Conservation (phyloP, 1,140 invertebrate species). For the Oscheius sp. region DNA sequence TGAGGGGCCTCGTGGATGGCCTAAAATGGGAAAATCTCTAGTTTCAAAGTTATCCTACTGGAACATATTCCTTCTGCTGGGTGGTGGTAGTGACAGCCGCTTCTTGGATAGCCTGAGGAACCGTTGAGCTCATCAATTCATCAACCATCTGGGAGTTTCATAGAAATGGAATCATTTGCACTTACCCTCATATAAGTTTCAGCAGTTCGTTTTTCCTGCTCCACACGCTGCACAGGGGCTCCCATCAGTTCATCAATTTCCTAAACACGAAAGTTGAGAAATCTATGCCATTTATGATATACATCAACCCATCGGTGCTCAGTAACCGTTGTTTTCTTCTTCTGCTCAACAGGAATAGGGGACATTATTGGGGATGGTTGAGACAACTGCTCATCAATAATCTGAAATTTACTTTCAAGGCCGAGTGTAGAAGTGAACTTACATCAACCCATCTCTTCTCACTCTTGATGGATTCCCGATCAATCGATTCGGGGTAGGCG, state of each 20-base stretch:
- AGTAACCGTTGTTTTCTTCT: neutral
- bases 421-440: neutral
- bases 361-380: slow-evolving; percentile 7
- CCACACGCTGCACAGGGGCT: slow-evolving; percentile 12
- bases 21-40: slow-evolving; percentile 6
- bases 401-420: neutral
- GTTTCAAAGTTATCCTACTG: neutral
- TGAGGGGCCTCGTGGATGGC: slow-evolving; percentile 30
- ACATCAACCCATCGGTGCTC: slow-evolving; percentile 12
- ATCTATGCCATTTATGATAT: neutral
- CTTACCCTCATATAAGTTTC: slow-evolving; percentile 1
- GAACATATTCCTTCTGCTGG: neutral
- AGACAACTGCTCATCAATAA: slow-evolving; percentile 21
- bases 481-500: neutral
- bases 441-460: slow-evolving; percentile 30
- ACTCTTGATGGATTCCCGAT: neutral
- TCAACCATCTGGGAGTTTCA: slow-evolving; percentile 3
- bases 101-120: neutral
- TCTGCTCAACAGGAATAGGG: neutral
- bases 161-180: neutral
- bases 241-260: slow-evolving; percentile 25
- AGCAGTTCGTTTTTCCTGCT: slow-evolving; percentile 16
- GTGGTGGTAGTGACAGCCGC: neutral
- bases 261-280: neutral
- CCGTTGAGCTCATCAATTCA: slow-evolving; percentile 3